phyloP scores from a whole-genome alignment of 2,797 vertebrate species.

The Emys orbicularis region DNA sequence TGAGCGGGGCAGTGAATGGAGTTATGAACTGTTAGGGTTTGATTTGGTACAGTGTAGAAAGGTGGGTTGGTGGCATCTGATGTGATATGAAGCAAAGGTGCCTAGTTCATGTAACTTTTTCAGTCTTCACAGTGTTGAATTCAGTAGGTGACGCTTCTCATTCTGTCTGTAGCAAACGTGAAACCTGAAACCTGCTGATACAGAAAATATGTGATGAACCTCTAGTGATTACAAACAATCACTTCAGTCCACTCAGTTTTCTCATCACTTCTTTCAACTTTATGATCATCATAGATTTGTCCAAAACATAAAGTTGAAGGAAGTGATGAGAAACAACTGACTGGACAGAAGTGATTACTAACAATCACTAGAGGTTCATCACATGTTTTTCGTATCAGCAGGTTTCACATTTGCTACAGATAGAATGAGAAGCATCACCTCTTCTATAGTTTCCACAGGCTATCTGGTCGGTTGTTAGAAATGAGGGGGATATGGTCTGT shows the following conservation, averaged over 20 bases:
- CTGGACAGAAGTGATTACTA: not conserved
- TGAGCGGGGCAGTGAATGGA: not conserved
- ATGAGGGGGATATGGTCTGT: no score
- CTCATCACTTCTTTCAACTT: not conserved
- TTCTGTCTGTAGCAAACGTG: not conserved
- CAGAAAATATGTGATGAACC: not conserved
- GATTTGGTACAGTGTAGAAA: not conserved
- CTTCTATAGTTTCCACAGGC: not conserved
- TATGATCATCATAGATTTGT: no score
- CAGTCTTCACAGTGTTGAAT: not conserved
- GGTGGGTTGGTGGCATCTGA: not conserved
- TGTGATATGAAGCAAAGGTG: not conserved
- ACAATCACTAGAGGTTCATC: not conserved
- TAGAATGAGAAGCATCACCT: not conserved
- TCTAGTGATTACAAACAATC: not conserved
- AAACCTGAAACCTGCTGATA: not conserved
- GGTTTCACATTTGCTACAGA: not conserved
- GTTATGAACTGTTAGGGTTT: not conserved
- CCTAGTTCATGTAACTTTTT: not conserved
- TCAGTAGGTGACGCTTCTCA: not conserved
- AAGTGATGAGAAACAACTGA: not conserved
- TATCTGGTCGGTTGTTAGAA: not conserved
- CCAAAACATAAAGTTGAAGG: not conserved
- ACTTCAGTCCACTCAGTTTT: not conserved
- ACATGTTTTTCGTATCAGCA: not conserved